Conservation (phyloP, 2,113 vertebrate genomes). For the Apodemus speciosus region DNA sequence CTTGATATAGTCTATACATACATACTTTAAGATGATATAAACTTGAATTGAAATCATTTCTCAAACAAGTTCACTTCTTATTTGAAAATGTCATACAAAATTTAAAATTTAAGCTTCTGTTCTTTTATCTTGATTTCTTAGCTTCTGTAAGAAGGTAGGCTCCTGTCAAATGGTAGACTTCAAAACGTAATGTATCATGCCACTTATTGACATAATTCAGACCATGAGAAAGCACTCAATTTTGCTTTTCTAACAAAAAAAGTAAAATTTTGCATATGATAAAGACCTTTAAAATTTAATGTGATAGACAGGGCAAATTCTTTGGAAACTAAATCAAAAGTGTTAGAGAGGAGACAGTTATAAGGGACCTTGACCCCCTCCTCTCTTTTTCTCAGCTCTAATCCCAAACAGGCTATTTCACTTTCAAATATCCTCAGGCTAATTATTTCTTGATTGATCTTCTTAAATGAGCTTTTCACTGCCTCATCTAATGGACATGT, state of each 20-base stretch:
- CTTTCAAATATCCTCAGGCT: constrained; percentile 68
- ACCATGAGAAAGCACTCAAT: not conserved
- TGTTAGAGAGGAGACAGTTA: not conserved
- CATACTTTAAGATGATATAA: not conserved
- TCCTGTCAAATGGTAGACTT: not conserved
- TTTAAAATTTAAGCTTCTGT: constrained; percentile 31
- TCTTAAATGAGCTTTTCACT: constrained; percentile 67
- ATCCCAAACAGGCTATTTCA: constrained; percentile 63
- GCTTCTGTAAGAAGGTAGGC: too few species aligned
- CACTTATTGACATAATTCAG: constrained; percentile 38
- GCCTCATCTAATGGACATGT: not conserved
- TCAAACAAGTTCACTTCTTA: constrained; percentile 41
- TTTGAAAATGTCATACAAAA: constrained; percentile 32
- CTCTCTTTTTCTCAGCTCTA: constrained; percentile 30
- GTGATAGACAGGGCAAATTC: not conserved
- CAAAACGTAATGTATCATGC: not conserved
- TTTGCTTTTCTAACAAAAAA: not conserved
- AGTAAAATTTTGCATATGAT: not conserved
- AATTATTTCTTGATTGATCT: constrained; percentile 77
- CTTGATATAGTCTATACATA: not conserved
- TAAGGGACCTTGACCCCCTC: constrained; percentile 40
- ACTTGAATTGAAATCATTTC: not conserved
- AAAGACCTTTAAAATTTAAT: not conserved
- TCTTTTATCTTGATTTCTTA: constrained; percentile 27
- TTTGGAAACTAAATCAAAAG: not conserved